Evolutionary conservation across 2,113 vertebrate genomes (phyloP).

Genomic region (Pachypanchax playfairii): DNA sequence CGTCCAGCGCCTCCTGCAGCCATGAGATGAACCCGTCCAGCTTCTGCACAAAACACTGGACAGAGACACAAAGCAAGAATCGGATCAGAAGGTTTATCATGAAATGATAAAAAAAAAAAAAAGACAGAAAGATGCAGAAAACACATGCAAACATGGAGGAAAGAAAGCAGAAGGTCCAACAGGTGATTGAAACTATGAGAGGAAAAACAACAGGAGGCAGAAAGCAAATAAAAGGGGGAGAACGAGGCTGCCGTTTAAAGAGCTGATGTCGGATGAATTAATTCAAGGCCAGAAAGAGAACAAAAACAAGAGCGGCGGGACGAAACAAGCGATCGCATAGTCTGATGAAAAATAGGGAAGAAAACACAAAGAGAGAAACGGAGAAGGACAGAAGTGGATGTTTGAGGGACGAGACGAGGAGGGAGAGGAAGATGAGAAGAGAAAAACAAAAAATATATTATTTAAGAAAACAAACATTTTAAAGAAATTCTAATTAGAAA

Average conservation of each 20-base stretch:
- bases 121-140: not conserved
- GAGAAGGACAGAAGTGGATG: not conserved
- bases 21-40: slow-evolving; percentile 96
- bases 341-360: not conserved
- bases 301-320: slow-evolving; percentile 33
- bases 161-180: slow-evolving; percentile 24
- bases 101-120: not conserved
- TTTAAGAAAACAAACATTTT: not conserved
- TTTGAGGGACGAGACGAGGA: no score
- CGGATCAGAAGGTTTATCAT: not conserved
- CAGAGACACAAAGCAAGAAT: not conserved
- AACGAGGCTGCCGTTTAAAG: slow-evolving; percentile 28
- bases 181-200: slow-evolving; percentile 26
- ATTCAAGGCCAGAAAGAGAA: slow-evolving; percentile 57
- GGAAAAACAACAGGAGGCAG: slow-evolving; percentile 19
- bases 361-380: not conserved
- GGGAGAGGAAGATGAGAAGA: no score
- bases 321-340: slow-evolving; percentile 40
- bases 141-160: slow-evolving; percentile 2
- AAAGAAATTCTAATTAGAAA: no score
- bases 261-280: slow-evolving; percentile 47
- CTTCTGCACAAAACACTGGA: slow-evolving; percentile 91
- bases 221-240: slow-evolving; percentile 12
- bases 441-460: not conserved
- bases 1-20: slow-evolving; percentile 94